Base-by-base conservation (phyloP, 2,888 invertebrate species). In the Neuroscelio doddi region DNA sequence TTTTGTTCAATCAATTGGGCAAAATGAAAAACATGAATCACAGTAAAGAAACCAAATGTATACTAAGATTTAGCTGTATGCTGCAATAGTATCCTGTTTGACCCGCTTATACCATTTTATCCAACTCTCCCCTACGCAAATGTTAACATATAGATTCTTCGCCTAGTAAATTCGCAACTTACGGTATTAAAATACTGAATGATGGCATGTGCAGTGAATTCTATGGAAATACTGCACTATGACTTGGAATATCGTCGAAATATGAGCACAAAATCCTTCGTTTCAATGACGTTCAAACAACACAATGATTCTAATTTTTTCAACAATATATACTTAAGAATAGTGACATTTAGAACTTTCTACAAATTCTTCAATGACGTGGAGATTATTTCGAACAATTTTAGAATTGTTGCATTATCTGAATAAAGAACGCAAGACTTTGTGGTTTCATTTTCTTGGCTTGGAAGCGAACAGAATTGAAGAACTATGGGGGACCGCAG, bases 181-280 rank as follows among this genome's bases (percentile, higher is more conserved):
- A 70, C 56, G 57, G 63, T 66, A 68, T 61, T 69, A 64, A 58
- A 73, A 73, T 73, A 73, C 73, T 72, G 73, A 71, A 64, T 68
- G 67, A 73, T 71, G 73, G 73, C 73, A 66, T 69, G 70, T 67
- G 70, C 70, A 65, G 68, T 69, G 64, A 66, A 61, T 69, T 47
- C 53, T 41, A 34, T 30, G 30, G 9, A 36, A 26, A 21, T 52
- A 64, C 52, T 52, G 64, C 64, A 57, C 57, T 57, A 57, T 55
- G 58, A 58, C 45, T 52, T 52, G 32, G 24, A 49, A 44, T 44
- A 27, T 46, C 59, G 62, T 63, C 63, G 57, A 64, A 57, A 59
- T 62, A 45, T 29, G 52, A 61, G 42, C 56, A 58, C 59, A 63
- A 53, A 53, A 50, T 59, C 16, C 51, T 32, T 50, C 52, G 62